Base-by-base conservation (phyloP, 1,140 invertebrate species). In the Drusus annulatus region DNA sequence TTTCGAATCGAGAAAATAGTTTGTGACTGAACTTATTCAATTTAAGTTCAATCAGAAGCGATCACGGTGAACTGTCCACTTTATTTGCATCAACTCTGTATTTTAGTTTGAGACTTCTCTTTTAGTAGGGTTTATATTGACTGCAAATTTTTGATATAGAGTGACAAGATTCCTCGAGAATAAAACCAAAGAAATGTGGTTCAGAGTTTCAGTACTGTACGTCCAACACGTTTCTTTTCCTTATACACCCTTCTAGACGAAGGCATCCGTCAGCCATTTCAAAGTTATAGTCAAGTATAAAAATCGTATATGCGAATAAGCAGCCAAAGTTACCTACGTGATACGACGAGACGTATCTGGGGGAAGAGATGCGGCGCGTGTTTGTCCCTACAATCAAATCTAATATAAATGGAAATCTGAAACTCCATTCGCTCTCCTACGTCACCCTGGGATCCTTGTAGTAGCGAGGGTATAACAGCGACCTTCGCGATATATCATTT, bases 371-470 rank as follows among this genome's bases (percentile, higher is more conserved):
- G 7, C 68, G 45, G 54, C 36, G 36, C 68, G 69, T 83, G 76
- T 79, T 83, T 83, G 81, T 80, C 81, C 81, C 78, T 80, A 83
- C 81, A 83, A 83, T 83, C 81, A 83, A 83, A 83, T 83, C 81
- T 83, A 83, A 83, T 83, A 83, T 83, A 83, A 83, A 83, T 83
- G 81, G 81, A 83, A 83, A 83, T 83, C 76, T 56, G 79, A 83
- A 71, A 83, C 81, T 79, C 81, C 58, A 62, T 80, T 69, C 81
- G 21, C 28, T 17, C 8, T 65, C 62, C 62, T 75, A n/a, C 17
- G 2, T 21, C 56, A 23, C 17, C 17, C 56, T 8, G 56, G 56
- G 56, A n/a, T 21, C 36, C 36, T 45, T 56, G 54, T 15, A 60
- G 56, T 15, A 7, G 54, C 56, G 6, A n/a, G 19, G 54, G 56